Percentiles rank a stretch among this genome's conserved stretches.
Evolutionary conservation across 2,113 vertebrate genomes (phyloP).

Genomic region (Upupa epops): DNA sequence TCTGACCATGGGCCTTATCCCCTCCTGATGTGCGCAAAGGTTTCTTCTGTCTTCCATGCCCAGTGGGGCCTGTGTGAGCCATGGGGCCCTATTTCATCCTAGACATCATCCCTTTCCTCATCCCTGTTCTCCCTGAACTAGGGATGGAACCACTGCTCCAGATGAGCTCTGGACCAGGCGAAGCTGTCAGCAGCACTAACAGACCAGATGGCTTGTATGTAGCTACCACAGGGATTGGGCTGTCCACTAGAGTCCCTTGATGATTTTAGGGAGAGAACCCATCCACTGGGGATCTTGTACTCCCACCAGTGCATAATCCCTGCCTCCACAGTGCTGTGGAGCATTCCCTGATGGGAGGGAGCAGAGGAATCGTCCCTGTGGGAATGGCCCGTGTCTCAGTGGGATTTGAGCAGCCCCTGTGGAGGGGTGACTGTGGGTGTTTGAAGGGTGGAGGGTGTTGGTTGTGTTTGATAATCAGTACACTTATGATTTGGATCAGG

Average conservation of each 20-base stretch:
- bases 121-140: neutral
- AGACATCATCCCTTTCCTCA: neutral
- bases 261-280: neutral
- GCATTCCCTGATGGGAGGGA: neutral
- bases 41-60: neutral
- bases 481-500: constrained; percentile 50
- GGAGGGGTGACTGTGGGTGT: accelerated
- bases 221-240: neutral
- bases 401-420: accelerated
- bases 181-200: neutral
- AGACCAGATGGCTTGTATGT: neutral
- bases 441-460: neutral
- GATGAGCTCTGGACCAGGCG: accelerated
- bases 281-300: neutral
- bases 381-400: neutral
- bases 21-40: neutral
- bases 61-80: too few relatives aligned
- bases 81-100: neutral
- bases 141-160: neutral
- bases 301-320: neutral
- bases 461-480: accelerated
- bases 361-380: neutral
- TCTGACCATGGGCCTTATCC: neutral
- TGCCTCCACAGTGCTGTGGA: accelerated
- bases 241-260: neutral